These are phyloP conservation scores for Etia nguti DNA, from an alignment of 2,113 vertebrate species.

Conservation along the genomic window DNA sequence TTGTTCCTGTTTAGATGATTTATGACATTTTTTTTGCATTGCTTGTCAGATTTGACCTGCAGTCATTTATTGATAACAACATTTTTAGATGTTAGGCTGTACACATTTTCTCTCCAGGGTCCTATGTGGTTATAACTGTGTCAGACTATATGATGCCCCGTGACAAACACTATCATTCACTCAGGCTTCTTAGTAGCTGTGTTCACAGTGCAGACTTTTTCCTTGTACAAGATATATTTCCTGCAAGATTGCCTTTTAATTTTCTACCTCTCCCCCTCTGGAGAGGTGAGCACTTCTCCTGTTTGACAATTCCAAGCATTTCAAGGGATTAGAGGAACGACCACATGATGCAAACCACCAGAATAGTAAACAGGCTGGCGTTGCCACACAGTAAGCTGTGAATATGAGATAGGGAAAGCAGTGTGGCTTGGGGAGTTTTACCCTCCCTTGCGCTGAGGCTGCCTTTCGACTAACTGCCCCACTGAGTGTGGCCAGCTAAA, in stretches of 20 bases:
- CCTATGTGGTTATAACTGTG: neutral
- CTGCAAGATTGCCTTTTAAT: conserved; percentile 66
- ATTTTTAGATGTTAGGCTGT: neutral
- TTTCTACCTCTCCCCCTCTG: conserved; percentile 37
- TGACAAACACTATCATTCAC: neutral
- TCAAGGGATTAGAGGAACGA: conserved; percentile 45
- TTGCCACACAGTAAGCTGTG: conserved; percentile 45
- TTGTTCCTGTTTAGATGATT: neutral
- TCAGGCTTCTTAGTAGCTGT: neutral
- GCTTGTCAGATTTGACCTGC: neutral
- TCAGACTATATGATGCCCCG: neutral
- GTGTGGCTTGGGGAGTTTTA: neutral
- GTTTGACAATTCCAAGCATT: conserved; percentile 56
- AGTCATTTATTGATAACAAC: neutral
- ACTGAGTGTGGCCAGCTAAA: conserved; percentile 17
- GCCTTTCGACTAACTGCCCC: conserved; percentile 3
- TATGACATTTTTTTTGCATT: neutral
- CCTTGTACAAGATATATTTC: conserved; percentile 36
- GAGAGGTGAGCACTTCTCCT: conserved; percentile 41
- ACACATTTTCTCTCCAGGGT: neutral
- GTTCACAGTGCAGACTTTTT: conserved; percentile 2
- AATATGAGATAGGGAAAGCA: conserved; percentile 32
- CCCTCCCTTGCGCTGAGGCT: neutral
- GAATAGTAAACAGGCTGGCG: conserved; percentile 48
- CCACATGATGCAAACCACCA: conserved; percentile 39